Evolutionary conservation across 2,113 vertebrate genomes (phyloP), one percentile per base, ranked within the genome.

Genomic region (Sebastes schlegelii): DNA sequence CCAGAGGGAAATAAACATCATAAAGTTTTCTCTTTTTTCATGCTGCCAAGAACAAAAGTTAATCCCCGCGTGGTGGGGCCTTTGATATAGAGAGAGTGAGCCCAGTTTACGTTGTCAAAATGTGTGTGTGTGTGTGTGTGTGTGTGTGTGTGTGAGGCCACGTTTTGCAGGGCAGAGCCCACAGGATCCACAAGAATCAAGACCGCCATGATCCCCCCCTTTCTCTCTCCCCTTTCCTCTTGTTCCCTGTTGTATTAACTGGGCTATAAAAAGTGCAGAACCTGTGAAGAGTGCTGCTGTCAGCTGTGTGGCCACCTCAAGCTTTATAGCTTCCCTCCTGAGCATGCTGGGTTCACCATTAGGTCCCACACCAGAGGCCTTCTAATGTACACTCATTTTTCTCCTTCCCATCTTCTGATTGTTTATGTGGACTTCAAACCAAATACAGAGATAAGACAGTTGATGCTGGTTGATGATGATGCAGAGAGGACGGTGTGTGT

Each of bases 21-120:
- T 81, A 80, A 90, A 84, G 68, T 86, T 82, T 80, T 74, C 74
- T 72, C 54, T 88, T 74, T 86, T 89, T 86, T 84, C 80, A 82
- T 73, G 57, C 71, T 86, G 80, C 89, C 81, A 89, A 79, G 83
- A 89, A 82, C 87, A 86, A 86, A 87, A 81, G 88, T 89, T 73
- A 70, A 65, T 86, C 84, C 72, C 82, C 61, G 13, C 13, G 6
- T 75, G 65, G 70, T 55, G 65, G 26, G 74, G 48, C 79, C 85
- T 94, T 92, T 91, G 71, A 93, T 84, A 74, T 71, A 9, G 8
- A 26, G 10, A 64, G 45, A 71, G 51, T 46, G 61, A 92, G 71
- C 62, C 66, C 49, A 72, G 69, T 10, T 67, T 79, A 79, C 23
- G 17, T 83, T 81, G 78, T 91, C 80, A 79, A 76, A 85, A 52